Base-by-base conservation (phyloP, 2,888 invertebrate genomes). In the Cremastobaeus sp. region DNA sequence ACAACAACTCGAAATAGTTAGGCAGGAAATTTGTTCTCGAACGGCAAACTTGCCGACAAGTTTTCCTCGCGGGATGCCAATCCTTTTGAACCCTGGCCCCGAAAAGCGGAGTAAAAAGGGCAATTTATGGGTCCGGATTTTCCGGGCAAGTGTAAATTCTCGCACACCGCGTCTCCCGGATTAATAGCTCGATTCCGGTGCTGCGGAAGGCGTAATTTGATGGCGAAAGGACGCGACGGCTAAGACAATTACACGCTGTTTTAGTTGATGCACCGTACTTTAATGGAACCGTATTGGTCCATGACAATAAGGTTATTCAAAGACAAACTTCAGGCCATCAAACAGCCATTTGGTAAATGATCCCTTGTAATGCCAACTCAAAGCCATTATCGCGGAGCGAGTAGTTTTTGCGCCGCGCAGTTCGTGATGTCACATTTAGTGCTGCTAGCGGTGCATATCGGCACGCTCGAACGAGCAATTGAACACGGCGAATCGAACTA, bases 301-400 rank as follows among this genome's bases (percentile, higher is more conserved):
- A 68, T 68, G 50, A 20, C 59, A 52, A 68, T 68, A 37, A 68
- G 68, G 52, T 68, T 59, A 68, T 52, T 52, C 52, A 52, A 59
- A 68, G 52, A 59, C 68, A 59, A 68, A 68, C 68, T 52, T 45
- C 5, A 37, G 4, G 20, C 59, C 52, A 59, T 68, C 52, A 59
- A 59, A 68, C 45, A 59, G 32, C 59, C 59, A 59, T 68, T 68
- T 52, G 45, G 43, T 30, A 14, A 54, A 52, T 41, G 52, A 43
- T 54, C 15, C 37, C 32, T n/a, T 9, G 20, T 52, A 69, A 47
- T 25, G 14, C 21, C 32, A n/a, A 60, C 14, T 54, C 4, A 32
- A 15, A 54, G 54, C 54, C 39, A 6, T 20, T 30, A 28, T 25
- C 43, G 11, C 28, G 21, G 32, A 17, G 39, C n/a, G 4, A n/a